phyloP scores from a whole-genome alignment of 2,113 vertebrate species.

The Corythaixoides concolor region DNA sequence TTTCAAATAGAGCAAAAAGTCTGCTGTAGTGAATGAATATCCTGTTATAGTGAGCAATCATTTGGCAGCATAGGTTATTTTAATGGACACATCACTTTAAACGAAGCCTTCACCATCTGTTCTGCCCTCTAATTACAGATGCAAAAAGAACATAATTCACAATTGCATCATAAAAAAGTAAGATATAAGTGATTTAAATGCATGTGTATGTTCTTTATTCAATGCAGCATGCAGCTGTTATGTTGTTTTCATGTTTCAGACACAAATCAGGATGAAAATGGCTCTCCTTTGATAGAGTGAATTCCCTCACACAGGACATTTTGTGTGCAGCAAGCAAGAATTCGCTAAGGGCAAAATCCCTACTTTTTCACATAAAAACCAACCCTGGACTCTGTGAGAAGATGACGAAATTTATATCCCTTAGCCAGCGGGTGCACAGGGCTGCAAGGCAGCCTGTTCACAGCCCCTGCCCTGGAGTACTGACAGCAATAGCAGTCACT shows the following conservation, averaged over 20 bases:
- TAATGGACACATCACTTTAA: conserved; percentile 88
- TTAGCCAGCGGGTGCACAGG: background rate
- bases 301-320: conserved; percentile 54
- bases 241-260: conserved; percentile 82
- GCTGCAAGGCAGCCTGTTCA: background rate
- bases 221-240: conserved; percentile 85
- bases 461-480: background rate
- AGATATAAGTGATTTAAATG: conserved; percentile 89
- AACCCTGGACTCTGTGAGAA: background rate
- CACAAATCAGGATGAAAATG: conserved; percentile 80
- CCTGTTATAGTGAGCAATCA: conserved; percentile 79
- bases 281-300: conserved; percentile 64
- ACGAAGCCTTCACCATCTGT: conserved; percentile 84
- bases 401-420: conserved; percentile 19
- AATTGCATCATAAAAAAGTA: conserved; percentile 69
- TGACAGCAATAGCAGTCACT: background rate
- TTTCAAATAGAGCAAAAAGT: conserved; percentile 70
- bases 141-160: conserved; percentile 73
- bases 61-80: conserved; percentile 85
- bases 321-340: conserved; percentile 39
- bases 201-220: conserved; percentile 85
- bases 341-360: background rate
- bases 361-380: conserved; percentile 8
- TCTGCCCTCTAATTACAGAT: conserved; percentile 89
- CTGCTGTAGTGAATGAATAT: conserved; percentile 71